phyloP scores from a whole-genome alignment of 2,113 vertebrate genomes.

The Prochilodus magdalenae region DNA sequence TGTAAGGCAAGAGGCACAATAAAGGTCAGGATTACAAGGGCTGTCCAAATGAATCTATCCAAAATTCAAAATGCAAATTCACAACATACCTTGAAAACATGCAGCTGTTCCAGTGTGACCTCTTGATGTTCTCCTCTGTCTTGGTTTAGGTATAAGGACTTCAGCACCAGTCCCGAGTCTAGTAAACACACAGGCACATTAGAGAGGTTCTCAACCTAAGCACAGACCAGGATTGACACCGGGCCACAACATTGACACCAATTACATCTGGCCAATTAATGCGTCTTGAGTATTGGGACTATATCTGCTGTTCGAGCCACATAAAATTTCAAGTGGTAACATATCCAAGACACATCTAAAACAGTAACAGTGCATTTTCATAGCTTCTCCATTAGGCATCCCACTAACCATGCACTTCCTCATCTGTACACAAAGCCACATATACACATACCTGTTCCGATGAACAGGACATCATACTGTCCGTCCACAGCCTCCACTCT shows the following conservation, averaged over 20 bases:
- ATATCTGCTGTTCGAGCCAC: no score
- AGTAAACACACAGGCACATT: conserved; percentile 24
- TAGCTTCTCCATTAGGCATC: no score
- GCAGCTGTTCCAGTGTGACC: conserved; percentile 80
- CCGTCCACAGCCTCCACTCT: conserved; percentile 81
- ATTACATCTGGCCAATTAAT: no score
- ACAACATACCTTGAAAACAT: conserved; percentile 78
- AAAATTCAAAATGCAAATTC: conserved; percentile 3
- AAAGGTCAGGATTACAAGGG: conserved; percentile 12
- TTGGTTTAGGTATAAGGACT: conserved; percentile 76
- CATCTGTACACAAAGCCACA: not conserved
- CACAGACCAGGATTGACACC: no score
- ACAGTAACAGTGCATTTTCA: no score
- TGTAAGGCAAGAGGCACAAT: conserved; percentile 58
- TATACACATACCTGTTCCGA: conserved; percentile 75
- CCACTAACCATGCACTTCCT: no score
- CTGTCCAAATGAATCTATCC: not conserved
- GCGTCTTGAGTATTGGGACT: no score
- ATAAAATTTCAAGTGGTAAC: no score
- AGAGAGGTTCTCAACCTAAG: not conserved
- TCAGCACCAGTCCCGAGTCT: conserved; percentile 82
- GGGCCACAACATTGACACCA: no score
- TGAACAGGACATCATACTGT: conserved; percentile 81
- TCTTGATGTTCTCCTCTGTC: conserved; percentile 72
- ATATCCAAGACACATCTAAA: no score